These are phyloP conservation scores for Crocallis elinguaria DNA, from an alignment of 2,888 invertebrate genomes.

Conservation along the genomic window DNA sequence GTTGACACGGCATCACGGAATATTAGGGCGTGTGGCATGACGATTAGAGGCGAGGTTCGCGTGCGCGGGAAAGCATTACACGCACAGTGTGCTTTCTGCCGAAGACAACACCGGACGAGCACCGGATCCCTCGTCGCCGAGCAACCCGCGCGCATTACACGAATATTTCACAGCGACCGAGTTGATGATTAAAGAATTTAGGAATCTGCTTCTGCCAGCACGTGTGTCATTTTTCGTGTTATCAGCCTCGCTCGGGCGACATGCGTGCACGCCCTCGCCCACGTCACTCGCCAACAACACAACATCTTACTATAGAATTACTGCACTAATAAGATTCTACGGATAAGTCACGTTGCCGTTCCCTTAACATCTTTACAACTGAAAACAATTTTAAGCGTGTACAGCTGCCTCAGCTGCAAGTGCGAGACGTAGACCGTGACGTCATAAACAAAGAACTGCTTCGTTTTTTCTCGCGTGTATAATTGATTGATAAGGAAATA, in stretches of 20 bases:
- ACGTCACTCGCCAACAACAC: constrained; percentile 18
- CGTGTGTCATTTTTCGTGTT: constrained; percentile 19
- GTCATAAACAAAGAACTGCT: constrained; percentile 23
- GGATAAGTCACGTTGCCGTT: constrained; percentile 22
- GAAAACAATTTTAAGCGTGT: constrained; percentile 10
- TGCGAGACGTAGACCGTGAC: constrained; percentile 10
- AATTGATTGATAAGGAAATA: constrained; percentile 9
- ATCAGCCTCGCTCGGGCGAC: constrained; percentile 25
- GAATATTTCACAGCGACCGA: constrained; percentile 58
- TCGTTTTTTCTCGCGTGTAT: constrained; percentile 5
- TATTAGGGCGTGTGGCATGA: constrained; percentile 54
- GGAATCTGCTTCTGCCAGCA: constrained; percentile 27
- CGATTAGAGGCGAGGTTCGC: constrained; percentile 60
- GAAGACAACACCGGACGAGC: constrained; percentile 79
- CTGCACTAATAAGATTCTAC: constrained; percentile 15
- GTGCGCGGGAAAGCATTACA: constrained; percentile 51
- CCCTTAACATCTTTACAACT: constrained; percentile 9
- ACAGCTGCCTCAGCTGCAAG: constrained; percentile 4
- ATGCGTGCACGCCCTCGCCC: constrained; percentile 18
- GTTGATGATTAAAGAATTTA: constrained; percentile 48
- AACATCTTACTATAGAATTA: constrained; percentile 7
- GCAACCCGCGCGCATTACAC: constrained; percentile 64
- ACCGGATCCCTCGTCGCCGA: constrained; percentile 76
- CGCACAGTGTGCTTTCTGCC: constrained; percentile 70
- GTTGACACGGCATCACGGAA: constrained; percentile 54